Conservation (phyloP, 2,888 invertebrate species). For the Conchocele bisecta region DNA sequence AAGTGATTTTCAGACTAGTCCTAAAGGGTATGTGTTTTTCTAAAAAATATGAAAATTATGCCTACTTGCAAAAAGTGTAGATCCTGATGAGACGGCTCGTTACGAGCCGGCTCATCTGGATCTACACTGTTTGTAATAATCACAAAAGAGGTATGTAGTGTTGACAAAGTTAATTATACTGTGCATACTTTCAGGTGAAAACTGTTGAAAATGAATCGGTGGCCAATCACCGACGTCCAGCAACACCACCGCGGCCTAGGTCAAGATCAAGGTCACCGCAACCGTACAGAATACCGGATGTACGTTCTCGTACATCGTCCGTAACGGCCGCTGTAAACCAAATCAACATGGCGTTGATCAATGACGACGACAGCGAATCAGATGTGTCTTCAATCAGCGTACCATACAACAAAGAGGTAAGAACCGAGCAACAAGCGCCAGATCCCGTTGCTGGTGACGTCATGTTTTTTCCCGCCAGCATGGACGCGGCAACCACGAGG, state of each 20-base stretch:
- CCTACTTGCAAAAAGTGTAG: too few species aligned
- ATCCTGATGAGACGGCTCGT: too few species aligned
- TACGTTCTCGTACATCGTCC: constrained; percentile 47
- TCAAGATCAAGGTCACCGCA: background rate
- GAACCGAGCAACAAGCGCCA: constrained; percentile 30
- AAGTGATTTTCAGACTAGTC: too few species aligned
- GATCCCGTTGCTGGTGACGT: constrained; percentile 54
- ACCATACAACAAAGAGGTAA: constrained; percentile 37
- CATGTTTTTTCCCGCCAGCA: constrained; percentile 47
- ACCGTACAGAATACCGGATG: constrained; percentile 11
- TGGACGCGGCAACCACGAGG: background rate
- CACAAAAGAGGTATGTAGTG: too few species aligned
- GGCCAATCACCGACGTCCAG: too few species aligned
- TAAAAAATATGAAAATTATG: too few species aligned
- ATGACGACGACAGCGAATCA: constrained; percentile 21
- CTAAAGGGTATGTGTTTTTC: too few species aligned
- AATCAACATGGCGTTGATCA: constrained; percentile 33
- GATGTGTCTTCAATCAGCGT: constrained; percentile 33
- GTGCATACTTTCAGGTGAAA: too few species aligned
- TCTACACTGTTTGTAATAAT: too few species aligned
- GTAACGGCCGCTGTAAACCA: constrained; percentile 44
- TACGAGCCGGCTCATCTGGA: too few species aligned
- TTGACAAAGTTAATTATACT: too few species aligned
- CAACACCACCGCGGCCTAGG: background rate
- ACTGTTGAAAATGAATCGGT: too few species aligned